Conservation (phyloP, 2,888 invertebrate species). For the Trachelus tabidus region DNA sequence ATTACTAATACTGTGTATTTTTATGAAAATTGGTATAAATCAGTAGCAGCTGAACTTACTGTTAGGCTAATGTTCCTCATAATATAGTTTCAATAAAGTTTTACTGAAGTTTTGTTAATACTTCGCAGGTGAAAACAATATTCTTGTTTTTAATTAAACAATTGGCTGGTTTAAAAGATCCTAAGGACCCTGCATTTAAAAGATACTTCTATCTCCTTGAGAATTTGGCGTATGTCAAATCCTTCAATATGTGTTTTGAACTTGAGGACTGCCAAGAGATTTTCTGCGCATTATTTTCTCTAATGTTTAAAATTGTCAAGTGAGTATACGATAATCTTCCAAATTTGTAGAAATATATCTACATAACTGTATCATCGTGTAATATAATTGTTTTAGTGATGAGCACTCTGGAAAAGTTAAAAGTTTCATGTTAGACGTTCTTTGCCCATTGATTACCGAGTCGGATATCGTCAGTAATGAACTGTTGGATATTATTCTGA, state of each 20-base stretch:
- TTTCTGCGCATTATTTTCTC: constrained; percentile 90
- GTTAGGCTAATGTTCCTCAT: neutral
- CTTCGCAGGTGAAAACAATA: constrained; percentile 75
- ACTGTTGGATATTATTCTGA: constrained; percentile 91
- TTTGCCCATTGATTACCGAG: constrained; percentile 94
- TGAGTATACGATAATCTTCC: constrained; percentile 67
- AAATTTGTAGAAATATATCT: neutral
- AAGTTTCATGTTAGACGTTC: constrained; percentile 95
- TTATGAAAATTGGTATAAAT: neutral
- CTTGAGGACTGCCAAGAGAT: constrained; percentile 97
- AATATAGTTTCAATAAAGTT: neutral
- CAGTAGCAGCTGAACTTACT: neutral
- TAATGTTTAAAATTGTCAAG: constrained; percentile 97
- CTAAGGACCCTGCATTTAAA: constrained; percentile 97
- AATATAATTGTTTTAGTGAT: constrained; percentile 73
- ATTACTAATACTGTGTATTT: constrained; percentile 66
- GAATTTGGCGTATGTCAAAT: constrained; percentile 97
- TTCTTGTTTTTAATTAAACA: constrained; percentile 96
- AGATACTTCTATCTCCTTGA: constrained; percentile 97
- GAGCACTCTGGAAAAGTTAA: constrained; percentile 97
- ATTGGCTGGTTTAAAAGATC: constrained; percentile 91
- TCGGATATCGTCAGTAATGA: constrained; percentile 96
- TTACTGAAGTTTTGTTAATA: neutral
- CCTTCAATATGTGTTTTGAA: constrained; percentile 99
- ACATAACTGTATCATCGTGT: neutral